Conservation (phyloP, 2,113 vertebrate species). For the Stomatorhinus ivindoensis region DNA sequence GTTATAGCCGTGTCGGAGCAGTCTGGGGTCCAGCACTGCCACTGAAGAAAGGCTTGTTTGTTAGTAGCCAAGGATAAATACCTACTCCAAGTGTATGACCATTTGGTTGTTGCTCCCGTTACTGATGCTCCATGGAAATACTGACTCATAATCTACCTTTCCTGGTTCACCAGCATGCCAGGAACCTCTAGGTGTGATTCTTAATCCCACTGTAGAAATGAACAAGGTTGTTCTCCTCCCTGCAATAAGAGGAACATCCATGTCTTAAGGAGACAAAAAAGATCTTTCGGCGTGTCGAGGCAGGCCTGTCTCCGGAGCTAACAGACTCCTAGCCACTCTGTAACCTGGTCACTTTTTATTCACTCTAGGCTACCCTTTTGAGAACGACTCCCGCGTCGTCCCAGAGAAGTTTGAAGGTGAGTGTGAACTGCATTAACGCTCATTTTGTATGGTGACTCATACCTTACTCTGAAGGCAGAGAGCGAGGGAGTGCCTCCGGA, state of each 20-base stretch:
- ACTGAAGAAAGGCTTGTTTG: conserved; percentile 49
- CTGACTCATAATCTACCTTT: neutral
- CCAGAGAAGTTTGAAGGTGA: conserved; percentile 93
- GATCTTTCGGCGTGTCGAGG: neutral
- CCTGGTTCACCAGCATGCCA: neutral
- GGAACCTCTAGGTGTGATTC: neutral
- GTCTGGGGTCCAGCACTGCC: conserved; percentile 57
- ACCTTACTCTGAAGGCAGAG: neutral
- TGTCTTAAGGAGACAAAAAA: neutral
- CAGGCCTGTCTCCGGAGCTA: neutral
- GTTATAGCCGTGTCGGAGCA: conserved; percentile 53
- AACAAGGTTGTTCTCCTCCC: neutral
- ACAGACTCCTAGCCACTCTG: neutral
- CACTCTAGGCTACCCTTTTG: conserved; percentile 75
- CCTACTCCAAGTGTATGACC: conserved; percentile 20
- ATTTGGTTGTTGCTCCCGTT: neutral
- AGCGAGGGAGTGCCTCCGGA: neutral
- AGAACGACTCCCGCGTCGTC: conserved; percentile 89
- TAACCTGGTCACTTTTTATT: neutral
- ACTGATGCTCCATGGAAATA: neutral
- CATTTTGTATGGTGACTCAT: neutral
- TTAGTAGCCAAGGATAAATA: conserved; percentile 44
- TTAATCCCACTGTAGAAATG: neutral
- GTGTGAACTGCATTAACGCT: neutral
- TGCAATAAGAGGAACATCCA: neutral